Evolutionary conservation across 2,113 vertebrate species (phyloP).

Genomic region (Eleginops maclovinus): DNA sequence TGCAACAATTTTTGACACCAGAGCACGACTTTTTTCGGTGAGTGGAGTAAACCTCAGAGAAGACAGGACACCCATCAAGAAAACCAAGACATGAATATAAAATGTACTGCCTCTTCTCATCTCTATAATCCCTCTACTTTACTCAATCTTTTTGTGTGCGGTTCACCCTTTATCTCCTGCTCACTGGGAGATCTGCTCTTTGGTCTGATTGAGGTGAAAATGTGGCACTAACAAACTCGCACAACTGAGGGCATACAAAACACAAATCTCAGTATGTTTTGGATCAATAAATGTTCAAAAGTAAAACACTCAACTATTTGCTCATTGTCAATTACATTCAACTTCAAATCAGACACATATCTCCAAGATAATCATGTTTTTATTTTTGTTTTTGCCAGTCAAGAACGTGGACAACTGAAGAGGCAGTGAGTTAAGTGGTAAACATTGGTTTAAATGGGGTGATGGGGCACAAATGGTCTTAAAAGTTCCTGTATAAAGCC

Average conservation of each 20-base stretch:
- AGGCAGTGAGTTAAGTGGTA: background rate
- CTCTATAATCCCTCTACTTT: conserved; percentile 21
- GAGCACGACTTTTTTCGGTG: conserved; percentile 23
- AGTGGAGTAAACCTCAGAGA: conserved; percentile 11
- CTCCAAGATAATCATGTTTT: too few relatives aligned
- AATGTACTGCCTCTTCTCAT: conserved; percentile 4
- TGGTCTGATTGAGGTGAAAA: conserved; percentile 26
- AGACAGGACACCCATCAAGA: conserved; percentile 19
- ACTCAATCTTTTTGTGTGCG: background rate
- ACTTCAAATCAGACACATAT: too few relatives aligned
- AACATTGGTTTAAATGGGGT: conserved; percentile 32
- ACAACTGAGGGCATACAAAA: conserved; percentile 7
- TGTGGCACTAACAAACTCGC: background rate
- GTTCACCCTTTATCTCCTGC: conserved; percentile 8
- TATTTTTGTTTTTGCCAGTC: too few relatives aligned
- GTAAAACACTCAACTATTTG: background rate
- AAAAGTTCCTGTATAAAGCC: conserved; percentile 41
- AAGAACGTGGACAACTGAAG: background rate
- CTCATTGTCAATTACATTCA: too few relatives aligned
- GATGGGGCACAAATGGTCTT: background rate
- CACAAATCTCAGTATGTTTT: conserved; percentile 8
- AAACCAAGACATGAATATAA: conserved; percentile 38
- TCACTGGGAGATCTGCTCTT: conserved; percentile 21
- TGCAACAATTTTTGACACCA: conserved; percentile 34
- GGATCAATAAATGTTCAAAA: background rate